Percentiles rank a stretch among this genome's conserved stretches.
Evolutionary conservation across 2,113 vertebrate genomes (phyloP).

Genomic region (Ardeotis arabs): DNA sequence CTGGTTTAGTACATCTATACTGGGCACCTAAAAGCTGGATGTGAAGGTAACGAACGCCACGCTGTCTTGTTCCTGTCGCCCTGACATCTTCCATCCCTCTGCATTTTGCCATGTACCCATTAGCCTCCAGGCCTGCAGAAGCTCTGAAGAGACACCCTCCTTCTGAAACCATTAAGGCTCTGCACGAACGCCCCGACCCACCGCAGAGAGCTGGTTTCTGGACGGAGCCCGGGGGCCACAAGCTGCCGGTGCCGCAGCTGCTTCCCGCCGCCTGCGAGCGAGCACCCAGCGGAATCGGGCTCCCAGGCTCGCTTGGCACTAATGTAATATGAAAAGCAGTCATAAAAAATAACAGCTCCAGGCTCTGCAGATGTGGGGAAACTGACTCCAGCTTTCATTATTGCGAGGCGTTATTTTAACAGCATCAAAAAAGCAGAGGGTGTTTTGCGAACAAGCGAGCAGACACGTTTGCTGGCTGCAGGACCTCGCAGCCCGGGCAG

Average conservation of each 20-base stretch:
- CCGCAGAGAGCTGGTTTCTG: neutral
- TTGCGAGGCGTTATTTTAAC: neutral
- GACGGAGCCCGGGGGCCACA: neutral
- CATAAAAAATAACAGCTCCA: neutral
- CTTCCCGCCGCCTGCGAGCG: neutral
- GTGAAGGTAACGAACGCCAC: neutral
- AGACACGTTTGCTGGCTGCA: neutral
- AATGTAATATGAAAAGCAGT: neutral
- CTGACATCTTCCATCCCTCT: neutral
- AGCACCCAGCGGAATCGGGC: neutral
- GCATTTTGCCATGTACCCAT: neutral
- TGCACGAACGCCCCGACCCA: neutral
- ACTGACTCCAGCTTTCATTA: neutral
- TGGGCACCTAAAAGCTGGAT: neutral
- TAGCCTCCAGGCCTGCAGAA: neutral
- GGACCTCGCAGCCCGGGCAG: neutral
- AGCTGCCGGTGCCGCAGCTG: neutral
- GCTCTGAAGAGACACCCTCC: neutral
- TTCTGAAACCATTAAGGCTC: neutral
- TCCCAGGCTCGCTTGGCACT: neutral
- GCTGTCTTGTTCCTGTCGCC: neutral
- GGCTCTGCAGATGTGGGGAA: neutral
- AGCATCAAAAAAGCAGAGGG: neutral
- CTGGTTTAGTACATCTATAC: neutral
- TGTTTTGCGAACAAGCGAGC: neutral